Evolutionary conservation across 2,888 invertebrate genomes (phyloP).

Genomic region (Anorthoa munda): DNA sequence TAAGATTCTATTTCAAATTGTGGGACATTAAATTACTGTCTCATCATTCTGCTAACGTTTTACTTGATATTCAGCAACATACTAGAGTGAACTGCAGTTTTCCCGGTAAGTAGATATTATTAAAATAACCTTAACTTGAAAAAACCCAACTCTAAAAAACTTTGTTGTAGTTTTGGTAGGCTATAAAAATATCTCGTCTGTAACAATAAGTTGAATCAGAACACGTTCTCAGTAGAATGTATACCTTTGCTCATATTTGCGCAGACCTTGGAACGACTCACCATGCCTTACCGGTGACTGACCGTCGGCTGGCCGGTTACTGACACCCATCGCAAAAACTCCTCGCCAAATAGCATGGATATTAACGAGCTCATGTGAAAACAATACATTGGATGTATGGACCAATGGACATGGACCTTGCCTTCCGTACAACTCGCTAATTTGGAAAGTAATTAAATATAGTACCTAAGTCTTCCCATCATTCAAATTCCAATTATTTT

Average conservation of each 20-base stretch:
- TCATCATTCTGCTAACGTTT: too few relatives aligned
- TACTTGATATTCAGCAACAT: neutral
- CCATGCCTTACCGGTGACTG: slow-evolving; percentile 82
- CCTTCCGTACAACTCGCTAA: slow-evolving; percentile 7
- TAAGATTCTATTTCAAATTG: neutral
- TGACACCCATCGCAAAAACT: slow-evolving; percentile 79
- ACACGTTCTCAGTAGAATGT: slow-evolving; percentile 48
- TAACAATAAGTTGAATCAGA: slow-evolving; percentile 46
- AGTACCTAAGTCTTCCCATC: neutral
- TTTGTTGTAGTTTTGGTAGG: neutral
- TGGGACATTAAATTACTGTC: neutral
- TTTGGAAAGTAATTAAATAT: slow-evolving; percentile 10
- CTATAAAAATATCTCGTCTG: slow-evolving; percentile 21
- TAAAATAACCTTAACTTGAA: neutral
- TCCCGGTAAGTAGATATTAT: neutral
- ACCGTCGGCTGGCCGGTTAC: slow-evolving; percentile 82
- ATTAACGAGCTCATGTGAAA: slow-evolving; percentile 54
- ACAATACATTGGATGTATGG: slow-evolving; percentile 25
- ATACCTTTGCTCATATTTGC: slow-evolving; percentile 71
- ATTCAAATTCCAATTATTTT: neutral
- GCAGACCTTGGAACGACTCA: slow-evolving; percentile 79
- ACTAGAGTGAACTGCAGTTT: neutral
- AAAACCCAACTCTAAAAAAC: neutral
- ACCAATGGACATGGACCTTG: slow-evolving; percentile 14
- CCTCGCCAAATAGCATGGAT: slow-evolving; percentile 66